Conservation (phyloP, 2,797 vertebrate genomes). For the Lerista edwardsae region DNA sequence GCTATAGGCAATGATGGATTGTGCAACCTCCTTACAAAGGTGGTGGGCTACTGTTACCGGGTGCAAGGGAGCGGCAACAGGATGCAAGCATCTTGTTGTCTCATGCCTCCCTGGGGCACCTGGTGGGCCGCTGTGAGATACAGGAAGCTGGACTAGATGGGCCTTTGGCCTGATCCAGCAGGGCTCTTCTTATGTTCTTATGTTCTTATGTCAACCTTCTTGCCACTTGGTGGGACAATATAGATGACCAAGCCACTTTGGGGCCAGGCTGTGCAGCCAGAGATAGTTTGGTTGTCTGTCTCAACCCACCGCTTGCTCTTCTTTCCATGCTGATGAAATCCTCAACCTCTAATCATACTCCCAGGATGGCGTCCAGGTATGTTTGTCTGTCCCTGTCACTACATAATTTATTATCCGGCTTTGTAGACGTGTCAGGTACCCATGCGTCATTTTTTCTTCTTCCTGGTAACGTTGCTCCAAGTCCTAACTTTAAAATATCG, state of each 20-base stretch:
- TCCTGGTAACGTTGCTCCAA: slow-evolving; percentile 9
- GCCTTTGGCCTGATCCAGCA: too few relatives aligned
- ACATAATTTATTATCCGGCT: not conserved
- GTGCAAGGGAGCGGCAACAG: too few relatives aligned
- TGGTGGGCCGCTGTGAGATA: too few relatives aligned
- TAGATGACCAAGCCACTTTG: not conserved
- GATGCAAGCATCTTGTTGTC: too few relatives aligned
- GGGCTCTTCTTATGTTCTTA: too few relatives aligned
- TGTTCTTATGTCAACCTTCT: not conserved
- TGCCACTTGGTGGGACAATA: not conserved
- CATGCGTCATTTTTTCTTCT: slow-evolving; percentile 1
- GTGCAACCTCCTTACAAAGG: too few relatives aligned
- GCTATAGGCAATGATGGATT: too few relatives aligned
- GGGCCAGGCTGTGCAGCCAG: not conserved
- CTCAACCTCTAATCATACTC: rapidly evolving
- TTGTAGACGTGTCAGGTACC: rapidly evolving
- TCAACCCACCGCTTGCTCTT: not conserved
- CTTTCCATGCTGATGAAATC: not conserved
- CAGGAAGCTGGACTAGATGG: too few relatives aligned
- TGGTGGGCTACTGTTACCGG: too few relatives aligned
- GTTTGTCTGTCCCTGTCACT: not conserved
- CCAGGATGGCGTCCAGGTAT: not conserved
- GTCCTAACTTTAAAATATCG: slow-evolving; percentile 47
- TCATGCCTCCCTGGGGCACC: too few relatives aligned
- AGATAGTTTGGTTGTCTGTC: not conserved